phyloP scores from a whole-genome alignment of 2,888 invertebrate genomes.

The Trachelus tabidus region DNA sequence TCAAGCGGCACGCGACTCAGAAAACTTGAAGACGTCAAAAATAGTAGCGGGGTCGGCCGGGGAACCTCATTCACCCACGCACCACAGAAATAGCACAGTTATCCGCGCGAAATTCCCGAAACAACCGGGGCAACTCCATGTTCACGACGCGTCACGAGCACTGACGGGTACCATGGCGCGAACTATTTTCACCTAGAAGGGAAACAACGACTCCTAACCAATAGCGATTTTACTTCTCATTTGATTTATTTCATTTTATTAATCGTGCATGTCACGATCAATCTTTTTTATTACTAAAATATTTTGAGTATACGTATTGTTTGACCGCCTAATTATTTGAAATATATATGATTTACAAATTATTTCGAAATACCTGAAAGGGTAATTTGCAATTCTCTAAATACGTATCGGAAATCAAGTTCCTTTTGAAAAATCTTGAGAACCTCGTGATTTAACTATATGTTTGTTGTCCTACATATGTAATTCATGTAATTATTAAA shows the following conservation, averaged over 20 bases:
- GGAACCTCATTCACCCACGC: constrained; percentile 57
- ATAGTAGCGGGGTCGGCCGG: constrained; percentile 40
- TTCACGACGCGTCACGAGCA: constrained; percentile 31
- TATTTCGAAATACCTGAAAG: background rate
- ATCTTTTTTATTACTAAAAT: background rate
- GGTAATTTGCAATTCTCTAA: background rate
- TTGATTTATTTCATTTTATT: background rate
- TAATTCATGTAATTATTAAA: background rate
- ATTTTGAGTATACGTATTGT: background rate
- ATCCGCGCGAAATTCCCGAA: constrained; percentile 46
- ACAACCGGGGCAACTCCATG: constrained; percentile 45
- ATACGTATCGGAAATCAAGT: background rate
- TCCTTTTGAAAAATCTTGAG: background rate
- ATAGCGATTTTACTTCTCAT: background rate
- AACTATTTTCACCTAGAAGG: constrained; percentile 6
- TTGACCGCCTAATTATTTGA: background rate
- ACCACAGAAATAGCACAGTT: constrained; percentile 50
- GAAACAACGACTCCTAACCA: background rate
- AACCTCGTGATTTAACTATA: background rate
- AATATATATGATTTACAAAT: background rate
- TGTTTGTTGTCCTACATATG: background rate
- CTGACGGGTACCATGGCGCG: constrained; percentile 18
- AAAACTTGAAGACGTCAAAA: constrained; percentile 42
- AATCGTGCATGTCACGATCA: background rate
- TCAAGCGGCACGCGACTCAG: constrained; percentile 20